Conservation (phyloP, 1,140 invertebrate genomes). For the Epicauta chinensis region DNA sequence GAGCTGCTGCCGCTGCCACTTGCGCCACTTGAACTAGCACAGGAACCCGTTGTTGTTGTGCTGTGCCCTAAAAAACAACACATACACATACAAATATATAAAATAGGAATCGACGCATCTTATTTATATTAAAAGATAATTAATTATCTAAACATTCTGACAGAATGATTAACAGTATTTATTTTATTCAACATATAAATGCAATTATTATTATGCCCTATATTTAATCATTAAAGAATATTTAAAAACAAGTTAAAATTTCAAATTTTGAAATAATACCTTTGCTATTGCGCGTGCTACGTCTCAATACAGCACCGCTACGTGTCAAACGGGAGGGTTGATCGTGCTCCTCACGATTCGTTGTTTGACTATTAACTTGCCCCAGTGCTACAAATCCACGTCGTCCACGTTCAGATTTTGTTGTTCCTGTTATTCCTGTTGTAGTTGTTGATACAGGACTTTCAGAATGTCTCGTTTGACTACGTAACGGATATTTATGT, state of each 20-base stretch:
- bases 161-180: too few relatives aligned
- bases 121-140: too few relatives aligned
- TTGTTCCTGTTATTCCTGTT: slow-evolving; percentile 10
- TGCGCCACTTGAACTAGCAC: slow-evolving; percentile 56
- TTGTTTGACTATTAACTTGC: slow-evolving; percentile 32
- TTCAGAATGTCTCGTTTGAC: slow-evolving; percentile 16
- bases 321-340: slow-evolving; percentile 35
- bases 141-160: too few relatives aligned
- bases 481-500: slow-evolving; percentile 47
- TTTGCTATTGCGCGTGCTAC: slow-evolving; percentile 44
- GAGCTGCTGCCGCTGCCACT: slow-evolving; percentile 35
- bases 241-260: too few relatives aligned
- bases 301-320: slow-evolving; percentile 39
- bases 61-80: slow-evolving; percentile 32
- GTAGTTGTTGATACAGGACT: slow-evolving; percentile 7
- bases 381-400: slow-evolving; percentile 37
- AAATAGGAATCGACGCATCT: too few relatives aligned
- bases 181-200: too few relatives aligned
- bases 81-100: not conserved
- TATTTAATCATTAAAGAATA: too few relatives aligned
- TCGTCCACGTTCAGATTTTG: slow-evolving; percentile 21
- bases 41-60: slow-evolving; percentile 62
- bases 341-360: slow-evolving; percentile 29
- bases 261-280: too few relatives aligned
- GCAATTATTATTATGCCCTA: too few relatives aligned